A percentile compares a stretch with the other conserved stretches of the same genome.
Evolutionary conservation across 1,140 invertebrate genomes (phyloP).

Genomic region (Drosophila yakuba): DNA sequence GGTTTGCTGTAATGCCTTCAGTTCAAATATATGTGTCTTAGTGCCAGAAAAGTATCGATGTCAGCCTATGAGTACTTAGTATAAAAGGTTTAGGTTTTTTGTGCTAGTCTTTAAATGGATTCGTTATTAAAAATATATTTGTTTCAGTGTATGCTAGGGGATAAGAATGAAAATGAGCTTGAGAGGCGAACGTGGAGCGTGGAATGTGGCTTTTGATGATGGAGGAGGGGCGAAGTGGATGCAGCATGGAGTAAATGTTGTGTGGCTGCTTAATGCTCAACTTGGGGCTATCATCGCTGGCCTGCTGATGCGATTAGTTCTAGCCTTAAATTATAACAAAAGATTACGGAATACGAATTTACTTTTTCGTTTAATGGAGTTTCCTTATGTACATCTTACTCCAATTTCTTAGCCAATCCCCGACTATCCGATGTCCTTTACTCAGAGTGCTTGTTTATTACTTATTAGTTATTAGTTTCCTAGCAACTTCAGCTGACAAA

Average conservation of each 20-base stretch:
- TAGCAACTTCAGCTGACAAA: no score
- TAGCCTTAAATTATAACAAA: constrained; percentile 30
- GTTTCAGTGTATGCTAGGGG: constrained; percentile 20
- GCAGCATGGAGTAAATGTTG: constrained; percentile 43
- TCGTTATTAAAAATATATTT: not conserved
- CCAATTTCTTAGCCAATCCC: not conserved
- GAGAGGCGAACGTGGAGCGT: constrained; percentile 20
- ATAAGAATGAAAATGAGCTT: constrained; percentile 41
- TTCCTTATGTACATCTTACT: not conserved
- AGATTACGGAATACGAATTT: constrained; percentile 8
- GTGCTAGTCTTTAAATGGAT: no score
- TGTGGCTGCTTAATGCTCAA: constrained; percentile 44
- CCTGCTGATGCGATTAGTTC: constrained; percentile 13
- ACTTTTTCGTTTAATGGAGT: not conserved
- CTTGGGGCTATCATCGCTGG: constrained; percentile 19
- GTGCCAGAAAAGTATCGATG: no score
- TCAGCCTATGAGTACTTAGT: no score
- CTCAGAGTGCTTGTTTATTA: no score
- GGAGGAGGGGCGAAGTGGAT: constrained; percentile 18
- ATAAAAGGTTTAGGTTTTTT: no score
- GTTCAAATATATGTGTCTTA: no score
- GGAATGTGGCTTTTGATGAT: constrained; percentile 24
- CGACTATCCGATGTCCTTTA: no score
- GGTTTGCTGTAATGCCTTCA: no score
- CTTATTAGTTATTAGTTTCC: no score